Evolutionary conservation across 2,797 vertebrate species (phyloP), one percentile per base, ranked within the genome.

Genomic region (Sebastes hubbsi): DNA sequence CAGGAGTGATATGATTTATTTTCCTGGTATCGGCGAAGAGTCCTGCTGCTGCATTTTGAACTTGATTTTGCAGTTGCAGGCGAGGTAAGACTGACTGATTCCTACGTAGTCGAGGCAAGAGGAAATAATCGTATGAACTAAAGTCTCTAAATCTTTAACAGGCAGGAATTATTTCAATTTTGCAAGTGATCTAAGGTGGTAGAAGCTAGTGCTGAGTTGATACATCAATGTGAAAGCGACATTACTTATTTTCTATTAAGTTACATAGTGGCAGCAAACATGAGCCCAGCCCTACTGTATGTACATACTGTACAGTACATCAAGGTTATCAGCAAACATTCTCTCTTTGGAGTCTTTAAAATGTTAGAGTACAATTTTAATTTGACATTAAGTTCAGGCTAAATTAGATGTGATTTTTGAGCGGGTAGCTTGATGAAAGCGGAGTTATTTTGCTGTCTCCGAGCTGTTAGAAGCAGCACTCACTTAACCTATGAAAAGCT

Each of bases 401-500:
- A 42, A 76, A 85, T 74, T 59, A 27, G 49, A 11, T n/a, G 24
- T 27, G 30, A 55, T 63, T 87, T 42, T 72, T 62, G 54, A 63
- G 58, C 25, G 25, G 25, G 25, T 25, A 25, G 46, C 56, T 76
- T 22, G 25, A 59, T 71, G 59, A 58, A 63, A 73, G 59, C 20
- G 0, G 18, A 65, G 54, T 74, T 72, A 27, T 74, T 67, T 29
- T n/a, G 32, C 71, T 5, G 55, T 77, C 65, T 65, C 58, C 0
- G 29, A 60, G 77, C 73, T n/a, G 20, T 69, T 71, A 29, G 66
- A 78, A 24, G 73, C 79, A 69, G 78, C 55, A 34, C 49, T 83
- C 64, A 83, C 32, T 85, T 81, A 78, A 88, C 81, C 55, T 75
- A 42, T 56, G 65, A 87, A 83, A 85, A 73, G 82, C 67, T 71